Conservation (phyloP, 1,140 invertebrate genomes). For the Drosophila sechellia region DNA sequence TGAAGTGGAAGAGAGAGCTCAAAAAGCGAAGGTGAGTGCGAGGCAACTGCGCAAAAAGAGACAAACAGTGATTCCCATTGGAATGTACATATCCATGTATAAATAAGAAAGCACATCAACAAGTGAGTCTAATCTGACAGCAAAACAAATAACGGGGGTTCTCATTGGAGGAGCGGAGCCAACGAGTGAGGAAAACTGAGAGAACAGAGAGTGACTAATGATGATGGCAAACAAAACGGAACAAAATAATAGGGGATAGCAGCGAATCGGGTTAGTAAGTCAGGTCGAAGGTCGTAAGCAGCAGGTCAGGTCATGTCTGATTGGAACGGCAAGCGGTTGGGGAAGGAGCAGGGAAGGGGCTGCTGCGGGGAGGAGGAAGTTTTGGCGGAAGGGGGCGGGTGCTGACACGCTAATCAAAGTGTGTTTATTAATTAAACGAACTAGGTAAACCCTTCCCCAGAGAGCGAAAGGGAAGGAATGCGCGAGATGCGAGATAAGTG, state of each 20-base stretch:
- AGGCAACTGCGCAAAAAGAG: conserved; percentile 13
- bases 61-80: conserved; percentile 5
- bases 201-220: conserved; percentile 38
- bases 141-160: conserved; percentile 73
- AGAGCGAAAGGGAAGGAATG: not conserved
- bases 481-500: not conserved
- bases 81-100: conserved; percentile 9
- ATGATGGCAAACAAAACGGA: conserved; percentile 39
- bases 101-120: conserved; percentile 56
- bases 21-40: conserved; percentile 3
- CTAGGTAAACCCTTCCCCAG: conserved; percentile 42
- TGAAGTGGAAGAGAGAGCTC: not conserved
- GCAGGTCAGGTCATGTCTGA: conserved; percentile 13
- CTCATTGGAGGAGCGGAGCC: conserved; percentile 1
- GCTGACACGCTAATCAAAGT: conserved; percentile 71
- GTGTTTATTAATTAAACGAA: conserved; percentile 75
- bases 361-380: not conserved
- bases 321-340: not conserved
- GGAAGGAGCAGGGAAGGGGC: not conserved
- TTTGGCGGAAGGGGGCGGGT: conserved; percentile 1
- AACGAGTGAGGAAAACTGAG: not conserved
- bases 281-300: conserved; percentile 30
- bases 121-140: conserved; percentile 76
- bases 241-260: conserved; percentile 39
- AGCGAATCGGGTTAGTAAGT: conserved; percentile 53